Base-by-base conservation (phyloP, 37 sponge, comb jelly and placozoan species). In the Lycopodina hypogea region DNA sequence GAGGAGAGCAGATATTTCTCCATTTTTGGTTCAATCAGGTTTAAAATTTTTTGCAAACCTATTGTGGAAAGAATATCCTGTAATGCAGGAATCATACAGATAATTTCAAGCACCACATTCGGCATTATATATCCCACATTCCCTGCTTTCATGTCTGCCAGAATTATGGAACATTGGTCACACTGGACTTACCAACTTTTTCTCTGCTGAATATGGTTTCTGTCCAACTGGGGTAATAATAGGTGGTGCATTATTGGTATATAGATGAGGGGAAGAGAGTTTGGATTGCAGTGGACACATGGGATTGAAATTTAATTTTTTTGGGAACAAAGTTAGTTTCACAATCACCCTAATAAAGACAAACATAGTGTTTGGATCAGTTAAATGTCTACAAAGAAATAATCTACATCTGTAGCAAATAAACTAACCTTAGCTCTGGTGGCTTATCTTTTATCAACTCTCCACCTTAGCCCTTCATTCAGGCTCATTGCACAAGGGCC, bases 281-380 rank as follows among this genome's bases (percentile, higher is more conserved):
- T 48, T 35, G 3, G 26, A 81, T 76, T 39, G 76, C 39, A 3
- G 42, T 40, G 42, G 84, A 51, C 0, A 81, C 81, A 12, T 84
- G 75, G 24, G 23, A 48, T 64, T 71, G 62, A 52, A 93, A 93
- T 40, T 78, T 72, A 1, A 81, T 83, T 53, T 88, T 93, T 71
- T 83, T n/a, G n/a, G n/a, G n/a, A n/a, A 93, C 93, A 87, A 93
- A 93, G 56, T 93, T 90, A 40, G 90, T 93, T 72, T 93, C 93
- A 71, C 93, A 93, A 63, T 93, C 88, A 18, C 88, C 86, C 93
- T 93, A 50, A 2, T n/a, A n/a, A n/a, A n/a, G n/a, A n/a, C n/a
- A n/a, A n/a, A n/a, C n/a, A n/a, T n/a, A n/a, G n/a, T n/a, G n/a
- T n/a, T n/a, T n/a, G n/a, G n/a, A n/a, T n/a, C n/a, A n/a, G n/a